A percentile compares a stretch with the other conserved stretches of the same genome.
Conservation (phyloP, 2,797 vertebrate species). For the Tapirus indicus region DNA sequence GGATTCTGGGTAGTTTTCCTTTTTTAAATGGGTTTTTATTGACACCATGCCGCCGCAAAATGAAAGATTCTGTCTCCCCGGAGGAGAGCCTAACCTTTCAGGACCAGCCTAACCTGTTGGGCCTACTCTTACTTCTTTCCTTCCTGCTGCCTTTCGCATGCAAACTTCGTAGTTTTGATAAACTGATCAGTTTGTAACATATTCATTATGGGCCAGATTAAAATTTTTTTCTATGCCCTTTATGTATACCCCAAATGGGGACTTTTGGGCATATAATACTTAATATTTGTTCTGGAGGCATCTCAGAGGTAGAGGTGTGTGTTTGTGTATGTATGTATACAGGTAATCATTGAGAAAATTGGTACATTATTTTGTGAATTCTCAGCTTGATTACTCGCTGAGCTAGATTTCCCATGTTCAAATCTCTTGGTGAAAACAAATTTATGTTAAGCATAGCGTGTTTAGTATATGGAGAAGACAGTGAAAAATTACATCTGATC, state of each 20-base stretch:
- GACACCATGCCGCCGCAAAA: background rate
- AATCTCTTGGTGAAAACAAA: constrained; percentile 20
- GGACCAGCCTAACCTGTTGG: background rate
- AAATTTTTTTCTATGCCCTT: background rate
- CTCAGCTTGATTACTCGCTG: background rate
- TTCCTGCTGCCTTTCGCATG: background rate
- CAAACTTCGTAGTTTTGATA: constrained; percentile 4
- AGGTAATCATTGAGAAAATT: background rate
- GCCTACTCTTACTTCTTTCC: background rate
- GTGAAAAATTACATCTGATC: background rate
- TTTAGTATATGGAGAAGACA: background rate
- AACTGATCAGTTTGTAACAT: constrained; percentile 5
- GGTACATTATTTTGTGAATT: constrained; percentile 24
- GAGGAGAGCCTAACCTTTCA: background rate
- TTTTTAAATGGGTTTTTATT: constrained; percentile 18
- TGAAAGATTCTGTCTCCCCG: background rate
- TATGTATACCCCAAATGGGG: background rate
- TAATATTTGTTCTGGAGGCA: constrained; percentile 33
- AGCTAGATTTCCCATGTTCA: background rate
- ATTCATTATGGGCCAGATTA: constrained; percentile 32
- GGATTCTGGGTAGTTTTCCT: background rate
- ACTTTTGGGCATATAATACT: background rate
- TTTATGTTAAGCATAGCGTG: background rate
- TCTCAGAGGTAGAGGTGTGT: background rate
- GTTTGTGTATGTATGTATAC: background rate